Percentiles rank a stretch among this genome's conserved stretches.
Conservation (phyloP, 2,113 vertebrate species). For the Phoenicopterus ruber region DNA sequence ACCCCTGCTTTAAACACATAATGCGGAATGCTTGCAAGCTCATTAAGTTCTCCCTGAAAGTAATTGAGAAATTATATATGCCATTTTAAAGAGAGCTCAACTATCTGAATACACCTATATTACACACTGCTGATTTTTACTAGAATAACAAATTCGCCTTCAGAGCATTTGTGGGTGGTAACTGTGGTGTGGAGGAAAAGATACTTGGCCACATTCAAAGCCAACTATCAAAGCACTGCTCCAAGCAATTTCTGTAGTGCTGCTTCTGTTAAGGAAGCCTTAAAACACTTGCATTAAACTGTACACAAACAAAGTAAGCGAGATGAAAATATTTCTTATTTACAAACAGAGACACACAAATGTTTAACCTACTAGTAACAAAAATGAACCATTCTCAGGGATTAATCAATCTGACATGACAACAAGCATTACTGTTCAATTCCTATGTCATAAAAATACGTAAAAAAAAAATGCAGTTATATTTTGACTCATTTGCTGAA, state of each 20-base stretch:
- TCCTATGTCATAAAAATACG: fast-evolving
- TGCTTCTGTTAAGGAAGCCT: slow-evolving; percentile 30
- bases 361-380: background rate
- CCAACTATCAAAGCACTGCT: slow-evolving; percentile 21
- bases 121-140: background rate
- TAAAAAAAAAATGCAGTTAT: background rate
- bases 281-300: slow-evolving; percentile 55
- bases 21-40: background rate
- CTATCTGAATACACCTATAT: background rate
- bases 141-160: background rate
- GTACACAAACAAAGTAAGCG: background rate
- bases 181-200: background rate
- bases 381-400: background rate
- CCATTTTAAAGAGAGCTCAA: background rate
- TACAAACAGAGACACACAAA: background rate
- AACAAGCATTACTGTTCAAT: background rate
- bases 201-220: slow-evolving; percentile 15
- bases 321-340: slow-evolving; percentile 6
- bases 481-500: background rate
- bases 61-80: background rate
- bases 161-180: background rate
- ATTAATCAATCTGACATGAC: background rate
- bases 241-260: background rate
- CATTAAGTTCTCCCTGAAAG: background rate
- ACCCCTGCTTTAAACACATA: background rate